Base-by-base conservation (phyloP, 2,797 vertebrate species). In the Centropyge bicolor region DNA sequence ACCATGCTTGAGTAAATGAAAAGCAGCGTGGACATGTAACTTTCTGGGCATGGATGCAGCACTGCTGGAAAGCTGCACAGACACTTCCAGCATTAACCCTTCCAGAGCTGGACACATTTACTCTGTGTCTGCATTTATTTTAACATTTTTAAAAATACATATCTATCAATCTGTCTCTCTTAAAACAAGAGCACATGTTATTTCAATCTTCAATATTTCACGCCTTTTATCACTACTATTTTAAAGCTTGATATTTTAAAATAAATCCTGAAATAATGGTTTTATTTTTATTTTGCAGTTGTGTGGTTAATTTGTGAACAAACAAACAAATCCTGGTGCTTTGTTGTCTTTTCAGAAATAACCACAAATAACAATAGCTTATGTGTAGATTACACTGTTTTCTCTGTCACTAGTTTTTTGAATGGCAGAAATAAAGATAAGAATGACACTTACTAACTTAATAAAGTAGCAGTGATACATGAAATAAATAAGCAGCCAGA, bases 1-100 rank as follows among this genome's bases (percentile, higher is more conserved):
- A 94, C 90, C 89, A 84, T 31, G 74, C 81, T 88, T 31, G 76
- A 91, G 88, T 90, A 88, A 89, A 92, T 91, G 88, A 91, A 86
- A 88, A 76, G 84, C 76, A 83, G 73, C 46, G 62, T 62, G 73
- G 78, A 80, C 74, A 66, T 24, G 45, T 43, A 76, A 64, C 43
- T 38, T 65, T 76, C 61, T 68, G 62, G 56, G 70, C 48, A 5
- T 67, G 63, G 69, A 71, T 71, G 76, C 36, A 73, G 12, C 48
- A 24, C 35, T 57, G 52, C 64, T 69, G 10, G 61, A 73, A 24
- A 64, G 71, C 24, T 72, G 59, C 70, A 72, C 56, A 75, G 43
- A 17, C 65, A 59, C 60, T 52, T 67, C 54, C 76, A 36, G 38
- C 64, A 41, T 80, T 54, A 72, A 78, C 79, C 38, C 45, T n/a